A percentile compares a stretch with the other conserved stretches of the same genome.
Evolutionary conservation across 2,113 vertebrate genomes (phyloP).

Genomic region (Nipponia nippon): DNA sequence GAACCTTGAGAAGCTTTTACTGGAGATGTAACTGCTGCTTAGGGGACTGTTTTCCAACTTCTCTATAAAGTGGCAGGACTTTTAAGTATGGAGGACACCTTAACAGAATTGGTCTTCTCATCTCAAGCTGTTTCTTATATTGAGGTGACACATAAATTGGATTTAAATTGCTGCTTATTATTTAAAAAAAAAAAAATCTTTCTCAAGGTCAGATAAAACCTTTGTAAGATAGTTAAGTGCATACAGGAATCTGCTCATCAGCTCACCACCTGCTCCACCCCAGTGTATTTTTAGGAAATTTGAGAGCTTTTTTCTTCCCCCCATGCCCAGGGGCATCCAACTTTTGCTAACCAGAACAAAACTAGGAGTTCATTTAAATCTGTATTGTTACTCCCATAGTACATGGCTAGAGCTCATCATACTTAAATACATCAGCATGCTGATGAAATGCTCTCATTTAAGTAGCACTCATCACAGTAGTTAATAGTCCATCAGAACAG

Average conservation of each 20-base stretch:
- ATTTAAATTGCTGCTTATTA: background rate
- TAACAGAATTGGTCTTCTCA: background rate
- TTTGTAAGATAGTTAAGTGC: background rate
- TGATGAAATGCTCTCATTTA: background rate
- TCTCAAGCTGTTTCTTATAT: background rate
- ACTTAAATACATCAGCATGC: background rate
- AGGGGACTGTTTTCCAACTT: background rate
- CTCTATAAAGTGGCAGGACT: background rate
- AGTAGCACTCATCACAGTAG: background rate
- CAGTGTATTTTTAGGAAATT: background rate
- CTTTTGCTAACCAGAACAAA: background rate
- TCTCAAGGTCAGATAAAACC: background rate
- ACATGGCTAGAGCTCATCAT: background rate
- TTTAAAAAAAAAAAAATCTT: background rate
- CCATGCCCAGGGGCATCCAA: background rate
- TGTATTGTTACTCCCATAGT: background rate
- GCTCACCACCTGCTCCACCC: fast-evolving
- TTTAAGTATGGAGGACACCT: background rate
- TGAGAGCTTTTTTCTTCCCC: background rate
- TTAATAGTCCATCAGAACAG: slow-evolving; percentile 12
- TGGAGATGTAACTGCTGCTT: background rate
- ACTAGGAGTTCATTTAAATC: background rate
- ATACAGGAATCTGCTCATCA: background rate
- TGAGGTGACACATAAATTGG: background rate
- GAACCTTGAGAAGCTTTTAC: background rate